Evolutionary conservation across 1,140 invertebrate species (phyloP), one percentile per base, ranked within the genome.

Genomic region (Antheraea mylitta): DNA sequence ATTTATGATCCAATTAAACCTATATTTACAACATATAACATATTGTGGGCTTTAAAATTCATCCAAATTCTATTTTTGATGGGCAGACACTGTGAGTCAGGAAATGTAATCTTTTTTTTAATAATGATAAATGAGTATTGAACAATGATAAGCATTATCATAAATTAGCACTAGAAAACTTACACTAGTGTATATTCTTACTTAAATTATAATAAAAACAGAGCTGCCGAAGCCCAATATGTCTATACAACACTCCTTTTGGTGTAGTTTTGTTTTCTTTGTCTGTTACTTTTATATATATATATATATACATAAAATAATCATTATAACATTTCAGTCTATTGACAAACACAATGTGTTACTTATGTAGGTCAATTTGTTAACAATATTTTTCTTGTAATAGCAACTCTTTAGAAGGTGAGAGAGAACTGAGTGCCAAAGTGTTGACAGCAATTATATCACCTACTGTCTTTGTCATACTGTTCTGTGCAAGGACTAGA

Each of bases 81-180:
- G 77, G 82, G 84, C 86, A 86, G 82, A 86, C 68, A 69, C 58
- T 65, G 62, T 53, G 45, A 59, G 58, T 48, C 42, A 42, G 38
- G 4, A 69, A 60, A 69, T 58, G 62, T 67, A 18, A n/a, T 7
- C n/a, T 30, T 37, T 37, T 7, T 63, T 37, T 74, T 70, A 70
- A 65, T 76, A 77, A 82, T 79, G 77, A 78, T 82, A 80, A 79
- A 87, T 89, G 86, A 89, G 88, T 89, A 89, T 90, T 89, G 78
- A 7, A 81, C 78, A 83, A 80, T 80, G 78, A 78, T 82, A 82
- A 85, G 82, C 81, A 83, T 85, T 78, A 85, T 86, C 81, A 80
- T 80, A 72, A 67, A 75, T 80, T 80, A 88, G 86, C 85, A 85
- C 79, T 88, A 86, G 16, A 53, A 9, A 53, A 53, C 45, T 53